Base-by-base conservation (phyloP, 2,888 invertebrate genomes). In the Tenthredo scrophulariae region DNA sequence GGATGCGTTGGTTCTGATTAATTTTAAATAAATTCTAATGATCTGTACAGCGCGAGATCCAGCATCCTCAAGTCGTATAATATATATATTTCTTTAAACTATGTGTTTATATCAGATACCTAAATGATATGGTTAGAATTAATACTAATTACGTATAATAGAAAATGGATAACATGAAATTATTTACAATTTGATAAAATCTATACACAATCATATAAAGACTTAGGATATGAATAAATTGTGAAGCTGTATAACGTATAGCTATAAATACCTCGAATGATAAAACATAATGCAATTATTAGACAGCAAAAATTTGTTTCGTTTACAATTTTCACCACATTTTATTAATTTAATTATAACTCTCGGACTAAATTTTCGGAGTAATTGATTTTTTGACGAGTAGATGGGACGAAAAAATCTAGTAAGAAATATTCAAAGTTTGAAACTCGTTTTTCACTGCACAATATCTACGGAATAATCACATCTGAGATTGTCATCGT, bases 141-240 rank as follows among this genome's bases (percentile, higher is more conserved):
- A 46, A 46, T 15, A 3, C 13, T 46, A 46, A 4, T 46, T 46
- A 46, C 46, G 46, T 46, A 13, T 2, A 37, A 37, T 22, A 13
- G 13, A 43, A 74, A 22, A 74, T 22, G 43, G 15, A 43, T 43
- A 74, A 43, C 15, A 74, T 74, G 26, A 43, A 43, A 74, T 2
- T 74, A 74, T 74, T 43, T 74, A 74, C 74, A 74, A 74, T 43
- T 46, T 43, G 2, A 74, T 74, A 40, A 74, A 43, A 33, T 67
- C 74, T 74, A 40, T 74, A 74, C 74, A 74, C 40, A 54, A 54
- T 54, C 26, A 29, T 67, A 33, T 18, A 67, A 67, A 67, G 29
- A 33, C 15, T 18, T 18, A 67, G 15, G 67, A 54, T n/a, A n/a
- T 54, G 9, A 7, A 33, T 67, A 67, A 67, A 67, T 67, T 18